Conservation (phyloP, 2,888 invertebrate species). For the Trichogramma evanescens region DNA sequence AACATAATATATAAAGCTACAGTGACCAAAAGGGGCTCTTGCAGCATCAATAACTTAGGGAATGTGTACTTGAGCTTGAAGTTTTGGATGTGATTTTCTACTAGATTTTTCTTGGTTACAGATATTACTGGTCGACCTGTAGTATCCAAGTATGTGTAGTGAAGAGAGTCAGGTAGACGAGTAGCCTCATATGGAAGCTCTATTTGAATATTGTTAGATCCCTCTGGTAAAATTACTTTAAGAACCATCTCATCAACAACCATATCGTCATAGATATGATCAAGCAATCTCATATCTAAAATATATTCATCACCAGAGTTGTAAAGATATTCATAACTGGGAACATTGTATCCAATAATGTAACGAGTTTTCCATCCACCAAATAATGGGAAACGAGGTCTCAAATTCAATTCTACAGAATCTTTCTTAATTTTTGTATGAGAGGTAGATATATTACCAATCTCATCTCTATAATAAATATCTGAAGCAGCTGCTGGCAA, state of each 20-base stretch:
- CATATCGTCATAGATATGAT: conserved; percentile 97
- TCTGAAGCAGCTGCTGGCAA: conserved; percentile 84
- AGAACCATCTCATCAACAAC: conserved; percentile 82
- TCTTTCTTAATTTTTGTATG: conserved; percentile 82
- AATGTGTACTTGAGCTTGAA: conserved; percentile 86
- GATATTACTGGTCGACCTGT: conserved; percentile 84
- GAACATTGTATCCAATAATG: conserved; percentile 92
- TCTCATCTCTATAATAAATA: conserved; percentile 96
- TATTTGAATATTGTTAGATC: conserved; percentile 73
- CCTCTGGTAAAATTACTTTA: conserved; percentile 90
- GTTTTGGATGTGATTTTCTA: conserved; percentile 94
- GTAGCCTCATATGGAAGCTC: conserved; percentile 75
- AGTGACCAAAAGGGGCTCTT: conserved; percentile 87
- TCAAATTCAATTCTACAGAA: conserved; percentile 89
- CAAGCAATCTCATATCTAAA: conserved; percentile 88
- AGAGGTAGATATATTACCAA: conserved; percentile 98
- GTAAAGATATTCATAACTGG: conserved; percentile 91
- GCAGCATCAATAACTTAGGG: conserved; percentile 76
- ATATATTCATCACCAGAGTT: conserved; percentile 72
- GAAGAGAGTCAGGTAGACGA: conserved; percentile 66
- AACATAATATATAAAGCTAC: conserved; percentile 85
- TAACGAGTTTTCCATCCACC: conserved; percentile 99
- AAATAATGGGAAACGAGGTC: conserved; percentile 94
- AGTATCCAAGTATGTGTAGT: conserved; percentile 92
- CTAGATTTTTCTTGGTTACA: conserved; percentile 76